Base-by-base conservation (phyloP, 2,113 vertebrate genomes). In the Vombatus ursinus region DNA sequence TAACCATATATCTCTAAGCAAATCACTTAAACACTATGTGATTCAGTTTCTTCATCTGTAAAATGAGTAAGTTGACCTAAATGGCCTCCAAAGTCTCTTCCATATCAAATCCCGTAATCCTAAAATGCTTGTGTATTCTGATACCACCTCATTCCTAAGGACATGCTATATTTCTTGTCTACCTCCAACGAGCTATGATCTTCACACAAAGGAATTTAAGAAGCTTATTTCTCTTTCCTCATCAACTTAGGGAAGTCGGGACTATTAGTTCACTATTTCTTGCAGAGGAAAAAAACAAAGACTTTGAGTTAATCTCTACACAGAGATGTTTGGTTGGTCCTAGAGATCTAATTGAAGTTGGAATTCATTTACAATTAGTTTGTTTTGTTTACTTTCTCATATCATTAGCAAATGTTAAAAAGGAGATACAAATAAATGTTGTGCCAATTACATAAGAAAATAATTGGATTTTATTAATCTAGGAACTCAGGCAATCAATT, bases 391-490 rank as follows among this genome's bases (percentile, higher is more conserved):
- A 97, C 61, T 97, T 98, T 98, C 94, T 97, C 95, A 96, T 96
- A 95, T 95, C 94, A 98, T 98, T 98, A 98, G 93, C 90, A 96
- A 98, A 97, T 98, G 98, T 97, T 98, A 97, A 97, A 98, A 98
- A 97, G 52, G 52, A 94, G 91, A 98, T 97, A 97, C 96, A 98
- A 98, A 98, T 97, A 98, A 98, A 98, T 89, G 97, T 97, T 97
- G 50, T 96, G 94, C 95, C 95, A 97, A 98, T 98, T 98, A 98
- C 97, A 97, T 97, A 95, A 91, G 92, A 98, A 97, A 98, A 98
- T 98, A 98, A 98, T 98, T 98, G 96, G 94, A 97, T 98, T 98
- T 98, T 98, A 98, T 98, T 98, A 98, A 98, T 98, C 95, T 89
- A 97, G 95, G 89, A 98, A 97, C 97, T 97, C 52, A 89, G 92